These are phyloP conservation scores for Drosophila repletoides DNA, from an alignment of 1,140 invertebrate genomes.

Conservation along the genomic window DNA sequence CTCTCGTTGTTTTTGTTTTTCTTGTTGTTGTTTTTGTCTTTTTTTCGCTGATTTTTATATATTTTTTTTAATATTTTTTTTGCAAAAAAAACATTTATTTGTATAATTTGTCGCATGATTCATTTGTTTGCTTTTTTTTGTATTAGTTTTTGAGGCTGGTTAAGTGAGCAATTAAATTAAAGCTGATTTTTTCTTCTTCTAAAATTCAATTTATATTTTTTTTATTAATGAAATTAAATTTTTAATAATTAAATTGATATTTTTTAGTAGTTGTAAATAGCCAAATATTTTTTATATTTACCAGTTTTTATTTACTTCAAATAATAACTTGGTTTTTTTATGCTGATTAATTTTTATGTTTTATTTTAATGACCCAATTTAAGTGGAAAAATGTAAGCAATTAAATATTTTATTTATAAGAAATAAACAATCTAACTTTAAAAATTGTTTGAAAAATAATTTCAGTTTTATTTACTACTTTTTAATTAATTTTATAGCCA, in stretches of 20 bases:
- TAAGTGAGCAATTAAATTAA: no score
- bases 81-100: constrained; percentile 47
- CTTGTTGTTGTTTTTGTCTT: constrained; percentile 21
- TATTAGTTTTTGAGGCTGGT: constrained; percentile 1
- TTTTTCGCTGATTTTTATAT: constrained; percentile 29
- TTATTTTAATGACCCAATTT: constrained; percentile 3
- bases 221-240: no score
- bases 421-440: no score
- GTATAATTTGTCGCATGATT: constrained; percentile 48
- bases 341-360: neutral
- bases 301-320: neutral
- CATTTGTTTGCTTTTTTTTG: constrained; percentile 24
- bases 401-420: no score
- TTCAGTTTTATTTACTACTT: no score
- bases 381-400: no score
- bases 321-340: neutral
- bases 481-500: no score
- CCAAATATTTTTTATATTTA: neutral
- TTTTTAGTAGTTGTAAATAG: constrained; percentile 7
- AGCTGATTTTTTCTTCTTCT: constrained; percentile 7
- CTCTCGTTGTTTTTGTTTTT: constrained; percentile 50
- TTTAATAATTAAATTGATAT: no score
- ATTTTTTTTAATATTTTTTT: constrained; percentile 27
- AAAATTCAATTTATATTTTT: constrained; percentile 3
- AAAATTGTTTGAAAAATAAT: no score